Evolutionary conservation across 53 echinoderm and acorn worm species (phyloP), one percentile per base, ranked within the genome.

Genomic region (Echinarachnius parma): DNA sequence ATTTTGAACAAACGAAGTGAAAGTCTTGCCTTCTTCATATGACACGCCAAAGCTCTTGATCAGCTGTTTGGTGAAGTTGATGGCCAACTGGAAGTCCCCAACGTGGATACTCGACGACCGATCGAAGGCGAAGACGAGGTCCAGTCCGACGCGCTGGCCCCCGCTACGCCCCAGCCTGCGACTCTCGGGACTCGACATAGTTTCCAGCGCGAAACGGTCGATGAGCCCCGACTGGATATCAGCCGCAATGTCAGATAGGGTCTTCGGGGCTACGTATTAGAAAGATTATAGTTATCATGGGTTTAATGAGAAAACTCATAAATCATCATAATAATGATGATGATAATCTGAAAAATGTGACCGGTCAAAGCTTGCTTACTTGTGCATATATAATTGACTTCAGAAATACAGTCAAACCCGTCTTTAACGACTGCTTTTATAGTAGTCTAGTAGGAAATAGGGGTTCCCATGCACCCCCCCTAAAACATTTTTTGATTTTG

Each of bases 71-170:
- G 90, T 82, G 46, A 89, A 89, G 46, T 85, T 85, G 34, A 89
- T 18, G 4, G 81, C 82, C 24, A 65, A 66, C 46, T 86, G 31
- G 37, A 90, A 86, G 50, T 90, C 79, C 13, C 31, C 53, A 16
- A 16, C 34, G 45, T 48, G 48, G 5, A 90, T 39, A 52, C 85
- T 85, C 4, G 85, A 77, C 1, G 89, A 89, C 16, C 61, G 78
- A 45, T 89, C 89, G 56, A 78, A 89, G 11, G 89, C 89, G 36
- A 89, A 81, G 52, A 89, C 81, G 28, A 89, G 45, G 28, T 89
- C 89, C 15, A 89, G 66, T 5, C 89, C 89, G 3, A 48, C 29
- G 16, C 66, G 46, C 3, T 45, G 27, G 35, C 53, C 67, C 42
- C 32, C 72, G 18, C 81, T 77, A 7, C 74, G 62, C 25, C 78